Evolutionary conservation across 2,113 vertebrate genomes (phyloP), one percentile per base, ranked within the genome.

Genomic region (Platichthys flesus): DNA sequence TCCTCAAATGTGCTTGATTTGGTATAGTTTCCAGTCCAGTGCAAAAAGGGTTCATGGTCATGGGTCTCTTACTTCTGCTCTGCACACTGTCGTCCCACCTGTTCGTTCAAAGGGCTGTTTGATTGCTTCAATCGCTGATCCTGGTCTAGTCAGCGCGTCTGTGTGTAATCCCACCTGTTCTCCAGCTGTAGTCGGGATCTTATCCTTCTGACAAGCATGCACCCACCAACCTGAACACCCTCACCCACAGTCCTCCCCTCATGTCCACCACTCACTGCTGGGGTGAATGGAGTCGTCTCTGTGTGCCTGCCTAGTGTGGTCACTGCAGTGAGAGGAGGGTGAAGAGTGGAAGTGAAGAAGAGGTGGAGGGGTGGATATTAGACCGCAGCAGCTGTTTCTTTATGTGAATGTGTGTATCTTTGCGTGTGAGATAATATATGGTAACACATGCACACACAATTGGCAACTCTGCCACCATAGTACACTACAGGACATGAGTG

Each of bases 81-180:
- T 13, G 1, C 9, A 12, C 15, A 23, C 45, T 69, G 60, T 61
- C 64, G n/a, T 24, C n/a, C 79, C 85, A 82, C 60, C 76, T 81
- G 80, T 80, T 73, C 18, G 45, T 51, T 73, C 56, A 20, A 42
- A 45, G 18, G 40, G 9, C 68, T 62, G 71, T 60, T 60, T 28
- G 64, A 70, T 59, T 65, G 56, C 49, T 51, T 69, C 58, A 68
- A 12, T 58, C 35, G 0, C 73, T 79, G 82, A 69, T 82, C 81
- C 74, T 12, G 67, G 72, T 60, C 83, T 70, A 79, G 66, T 60
- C 79, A 57, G 74, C 16, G 26, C 49, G 54, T 71, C 74, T 54
- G 62, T 9, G 1, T 91, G 90, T 91, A 91, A 92, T 93, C 87
- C 89, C 92, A 92, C 91, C 91, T 93, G 91, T 93, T 93, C 77